A percentile compares a stretch with the other conserved stretches of the same genome.
Conservation (phyloP, 2,888 invertebrate genomes). For the Augiades crinisus region DNA sequence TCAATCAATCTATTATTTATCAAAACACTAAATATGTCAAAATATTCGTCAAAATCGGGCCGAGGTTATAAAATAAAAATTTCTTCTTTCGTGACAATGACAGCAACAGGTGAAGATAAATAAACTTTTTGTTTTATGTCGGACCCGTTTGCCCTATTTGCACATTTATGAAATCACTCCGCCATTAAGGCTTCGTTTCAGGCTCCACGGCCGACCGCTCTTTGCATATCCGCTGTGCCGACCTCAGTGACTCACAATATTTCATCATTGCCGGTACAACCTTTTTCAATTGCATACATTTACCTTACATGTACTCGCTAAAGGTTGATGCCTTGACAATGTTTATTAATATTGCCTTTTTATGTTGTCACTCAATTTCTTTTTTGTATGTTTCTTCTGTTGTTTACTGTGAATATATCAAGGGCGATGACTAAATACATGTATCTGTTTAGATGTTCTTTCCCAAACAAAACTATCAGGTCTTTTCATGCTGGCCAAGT, state of each 20-base stretch:
- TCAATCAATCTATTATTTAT: too few species aligned
- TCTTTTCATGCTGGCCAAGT: too few species aligned
- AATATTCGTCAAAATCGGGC: too few species aligned
- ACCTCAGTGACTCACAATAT: slow-evolving; percentile 37
- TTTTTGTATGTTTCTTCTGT: not conserved
- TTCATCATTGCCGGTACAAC: slow-evolving; percentile 30
- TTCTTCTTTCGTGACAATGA: not conserved
- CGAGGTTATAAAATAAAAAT: too few species aligned
- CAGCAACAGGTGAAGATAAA: not conserved
- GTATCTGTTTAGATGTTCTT: too few species aligned
- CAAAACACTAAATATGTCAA: too few species aligned
- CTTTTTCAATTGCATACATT: slow-evolving; percentile 27
- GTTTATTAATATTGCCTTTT: slow-evolving; percentile 15
- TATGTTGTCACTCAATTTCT: not conserved
- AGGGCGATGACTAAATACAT: too few species aligned
- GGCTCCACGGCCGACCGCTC: slow-evolving; percentile 49
- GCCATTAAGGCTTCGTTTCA: slow-evolving; percentile 40
- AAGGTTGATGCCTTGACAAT: slow-evolving; percentile 13
- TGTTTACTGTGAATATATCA: too few species aligned
- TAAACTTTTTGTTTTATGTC: too few species aligned
- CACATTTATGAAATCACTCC: slow-evolving; percentile 7
- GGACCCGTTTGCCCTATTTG: too few species aligned
- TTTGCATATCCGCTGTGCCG: slow-evolving; percentile 33
- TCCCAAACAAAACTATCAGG: too few species aligned
- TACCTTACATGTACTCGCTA: slow-evolving; percentile 19